Percentiles rank a stretch among this genome's conserved stretches.
Evolutionary conservation across 2,888 invertebrate genomes (phyloP).

Genomic region (Amphipyra berbera): DNA sequence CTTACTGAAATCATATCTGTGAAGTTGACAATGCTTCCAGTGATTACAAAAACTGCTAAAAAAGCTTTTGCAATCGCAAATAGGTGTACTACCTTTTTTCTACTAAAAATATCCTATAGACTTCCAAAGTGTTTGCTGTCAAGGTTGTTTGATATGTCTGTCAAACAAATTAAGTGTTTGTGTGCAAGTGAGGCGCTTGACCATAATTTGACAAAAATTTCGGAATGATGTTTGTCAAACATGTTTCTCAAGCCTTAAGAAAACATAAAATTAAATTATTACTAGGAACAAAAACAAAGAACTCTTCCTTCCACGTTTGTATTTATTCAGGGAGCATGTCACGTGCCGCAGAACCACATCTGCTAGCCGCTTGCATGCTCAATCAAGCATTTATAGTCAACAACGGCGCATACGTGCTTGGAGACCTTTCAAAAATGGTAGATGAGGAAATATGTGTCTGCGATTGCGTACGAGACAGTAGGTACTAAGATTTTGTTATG

Average conservation of each 20-base stretch:
- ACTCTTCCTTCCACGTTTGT: conserved; percentile 3
- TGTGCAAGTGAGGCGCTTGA: too few species aligned
- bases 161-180: not conserved
- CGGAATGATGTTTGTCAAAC: conserved; percentile 5
- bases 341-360: conserved; percentile 53
- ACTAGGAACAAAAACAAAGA: conserved; percentile 16
- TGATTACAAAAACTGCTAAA: too few species aligned
- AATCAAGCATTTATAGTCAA: conserved; percentile 59
- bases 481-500: not conserved
- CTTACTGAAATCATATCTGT: too few species aligned
- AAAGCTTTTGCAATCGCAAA: not conserved
- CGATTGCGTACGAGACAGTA: not conserved
- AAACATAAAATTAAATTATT: conserved; percentile 23
- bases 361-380: conserved; percentile 44
- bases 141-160: not conserved
- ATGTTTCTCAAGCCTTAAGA: conserved; percentile 7
- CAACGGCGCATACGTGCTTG: conserved; percentile 40
- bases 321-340: conserved; percentile 38
- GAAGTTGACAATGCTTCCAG: too few species aligned
- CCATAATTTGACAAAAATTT: too few species aligned
- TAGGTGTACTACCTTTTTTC: too few species aligned
- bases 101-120: too few species aligned
- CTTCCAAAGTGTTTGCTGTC: too few species aligned
- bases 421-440: conserved; percentile 18
- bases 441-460: conserved; percentile 25